These are phyloP conservation scores for Diplosoma virens DNA, from an alignment of 23 tunicate species.

Conservation along the genomic window DNA sequence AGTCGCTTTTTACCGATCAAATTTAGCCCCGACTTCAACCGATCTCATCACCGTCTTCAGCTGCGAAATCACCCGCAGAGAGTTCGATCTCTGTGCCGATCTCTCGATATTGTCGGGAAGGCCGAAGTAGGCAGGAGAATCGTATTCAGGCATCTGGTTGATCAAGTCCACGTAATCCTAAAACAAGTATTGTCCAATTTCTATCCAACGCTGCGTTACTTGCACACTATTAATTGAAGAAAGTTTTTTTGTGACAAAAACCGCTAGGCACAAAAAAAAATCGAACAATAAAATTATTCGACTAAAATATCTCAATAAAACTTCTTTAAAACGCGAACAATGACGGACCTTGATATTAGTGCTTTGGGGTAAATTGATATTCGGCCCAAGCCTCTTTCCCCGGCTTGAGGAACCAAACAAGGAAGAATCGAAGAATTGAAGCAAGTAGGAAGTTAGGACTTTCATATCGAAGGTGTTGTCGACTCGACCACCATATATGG, in stretches of 20 bases:
- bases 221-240: too few species aligned
- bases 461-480: constrained; percentile 89
- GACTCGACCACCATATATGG: constrained; percentile 93
- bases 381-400: constrained; percentile 54
- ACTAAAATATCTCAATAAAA: too few species aligned
- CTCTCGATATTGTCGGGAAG: constrained; percentile 90
- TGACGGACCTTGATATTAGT: constrained; percentile 69
- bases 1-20: constrained; percentile 72
- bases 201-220: too few species aligned
- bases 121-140: constrained; percentile 68
- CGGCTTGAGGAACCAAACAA: constrained; percentile 38
- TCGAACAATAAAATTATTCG: too few species aligned
- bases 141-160: constrained; percentile 69
- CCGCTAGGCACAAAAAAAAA: too few species aligned
- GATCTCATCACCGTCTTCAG: constrained; percentile 69
- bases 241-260: too few species aligned
- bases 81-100: constrained; percentile 69
- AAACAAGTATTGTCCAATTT: not conserved
- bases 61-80: constrained; percentile 65
- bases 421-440: constrained; percentile 57
- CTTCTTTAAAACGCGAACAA: too few species aligned
- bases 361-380: constrained; percentile 46
- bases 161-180: constrained; percentile 68
- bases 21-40: constrained; percentile 81
- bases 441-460: constrained; percentile 59